Evolutionary conservation across 2,113 vertebrate genomes (phyloP).

Genomic region (Phoenicopterus ruber): DNA sequence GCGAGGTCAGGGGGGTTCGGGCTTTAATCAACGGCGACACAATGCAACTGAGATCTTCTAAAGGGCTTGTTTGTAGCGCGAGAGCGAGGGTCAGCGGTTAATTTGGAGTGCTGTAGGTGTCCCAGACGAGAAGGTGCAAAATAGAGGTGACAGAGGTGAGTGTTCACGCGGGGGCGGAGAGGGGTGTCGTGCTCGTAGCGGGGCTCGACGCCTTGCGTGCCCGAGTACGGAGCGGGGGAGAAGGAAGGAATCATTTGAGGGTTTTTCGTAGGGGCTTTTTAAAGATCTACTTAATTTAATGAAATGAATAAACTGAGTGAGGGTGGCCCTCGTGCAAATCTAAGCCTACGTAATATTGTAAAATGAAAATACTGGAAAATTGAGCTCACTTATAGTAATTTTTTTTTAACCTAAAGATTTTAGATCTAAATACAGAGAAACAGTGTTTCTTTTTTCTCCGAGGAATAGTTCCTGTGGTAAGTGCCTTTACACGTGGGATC

Average conservation of each 20-base stretch:
- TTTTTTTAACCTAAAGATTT: background rate
- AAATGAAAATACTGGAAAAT: background rate
- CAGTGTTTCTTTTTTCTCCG: background rate
- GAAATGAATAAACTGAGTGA: background rate
- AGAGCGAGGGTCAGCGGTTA: constrained; percentile 68
- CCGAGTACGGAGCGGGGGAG: background rate
- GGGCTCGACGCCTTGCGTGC: background rate
- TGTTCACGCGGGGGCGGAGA: background rate
- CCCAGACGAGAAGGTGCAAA: constrained; percentile 41
- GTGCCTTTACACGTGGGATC: background rate
- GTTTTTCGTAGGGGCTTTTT: background rate
- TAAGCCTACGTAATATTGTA: fast-evolving
- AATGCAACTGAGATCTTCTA: constrained; percentile 74
- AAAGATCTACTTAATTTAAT: background rate
- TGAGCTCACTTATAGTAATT: background rate
- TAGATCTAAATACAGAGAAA: background rate
- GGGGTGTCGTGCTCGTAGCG: background rate
- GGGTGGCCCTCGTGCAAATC: background rate
- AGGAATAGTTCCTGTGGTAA: background rate
- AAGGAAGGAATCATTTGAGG: background rate
- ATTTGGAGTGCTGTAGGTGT: constrained; percentile 67
- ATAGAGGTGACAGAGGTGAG: background rate
- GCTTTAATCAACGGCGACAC: constrained; percentile 83
- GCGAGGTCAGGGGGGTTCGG: constrained; percentile 80
- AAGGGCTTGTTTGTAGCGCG: constrained; percentile 71